phyloP scores from a whole-genome alignment of 2,113 vertebrate genomes.

The Thunnus thynnus region DNA sequence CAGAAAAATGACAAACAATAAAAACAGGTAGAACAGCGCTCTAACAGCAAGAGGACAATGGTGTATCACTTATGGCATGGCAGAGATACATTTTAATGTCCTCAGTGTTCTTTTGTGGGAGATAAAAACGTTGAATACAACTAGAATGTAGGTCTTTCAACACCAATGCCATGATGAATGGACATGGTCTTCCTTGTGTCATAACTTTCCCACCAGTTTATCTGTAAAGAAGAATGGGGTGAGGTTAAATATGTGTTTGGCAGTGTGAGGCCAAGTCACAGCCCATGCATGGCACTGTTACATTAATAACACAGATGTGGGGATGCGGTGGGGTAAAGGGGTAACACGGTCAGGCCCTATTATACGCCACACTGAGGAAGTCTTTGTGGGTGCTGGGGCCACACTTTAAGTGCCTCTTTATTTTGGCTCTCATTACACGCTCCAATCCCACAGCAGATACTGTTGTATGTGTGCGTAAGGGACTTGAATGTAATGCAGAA shows the following conservation, averaged over 20 bases:
- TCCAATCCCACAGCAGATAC: constrained; percentile 74
- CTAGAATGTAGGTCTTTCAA: constrained; percentile 86
- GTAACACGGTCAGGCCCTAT: constrained; percentile 70
- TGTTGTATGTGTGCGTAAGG: constrained; percentile 58
- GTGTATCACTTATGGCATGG: constrained; percentile 87
- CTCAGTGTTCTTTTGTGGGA: constrained; percentile 86
- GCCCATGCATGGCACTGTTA: constrained; percentile 84
- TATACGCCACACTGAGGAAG: constrained; percentile 77
- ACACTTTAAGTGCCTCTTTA: constrained; percentile 83
- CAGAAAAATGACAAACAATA: constrained; percentile 94
- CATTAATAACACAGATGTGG: constrained; percentile 89
- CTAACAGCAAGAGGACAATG: constrained; percentile 87
- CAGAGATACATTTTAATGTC: constrained; percentile 91
- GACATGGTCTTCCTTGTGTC: constrained; percentile 61
- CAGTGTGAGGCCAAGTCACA: constrained; percentile 80
- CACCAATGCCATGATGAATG: constrained; percentile 84
- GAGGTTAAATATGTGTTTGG: constrained; percentile 89
- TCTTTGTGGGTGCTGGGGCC: constrained; percentile 80
- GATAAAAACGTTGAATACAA: constrained; percentile 57
- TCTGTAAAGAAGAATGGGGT: constrained; percentile 86
- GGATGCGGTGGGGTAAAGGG: constrained; percentile 61
- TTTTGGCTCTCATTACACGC: constrained; percentile 81
- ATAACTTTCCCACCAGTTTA: constrained; percentile 90
- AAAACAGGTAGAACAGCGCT: constrained; percentile 87
- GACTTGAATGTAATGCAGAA: constrained; percentile 64